A percentile compares a stretch with the other conserved stretches of the same genome.
Conservation (phyloP, 2,797 vertebrate species). For the Acomys russatus region DNA sequence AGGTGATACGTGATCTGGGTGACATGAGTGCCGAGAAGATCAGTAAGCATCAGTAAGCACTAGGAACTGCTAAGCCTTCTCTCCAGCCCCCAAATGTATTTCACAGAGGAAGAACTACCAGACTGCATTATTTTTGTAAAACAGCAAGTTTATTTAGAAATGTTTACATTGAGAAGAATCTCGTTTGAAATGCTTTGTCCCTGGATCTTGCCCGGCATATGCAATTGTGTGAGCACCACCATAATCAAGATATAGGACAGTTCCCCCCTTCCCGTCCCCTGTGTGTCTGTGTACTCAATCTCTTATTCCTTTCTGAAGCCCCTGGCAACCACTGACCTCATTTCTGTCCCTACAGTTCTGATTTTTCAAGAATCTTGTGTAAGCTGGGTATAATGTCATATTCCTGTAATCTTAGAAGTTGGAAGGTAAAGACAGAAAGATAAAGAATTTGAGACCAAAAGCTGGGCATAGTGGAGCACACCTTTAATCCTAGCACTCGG, state of each 20-base stretch:
- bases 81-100: not conserved
- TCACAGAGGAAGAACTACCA: not conserved
- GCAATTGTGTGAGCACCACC: not conserved
- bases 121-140: not conserved
- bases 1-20: too few species aligned
- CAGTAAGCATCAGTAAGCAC: not conserved
- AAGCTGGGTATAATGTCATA: not conserved
- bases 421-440: not conserved
- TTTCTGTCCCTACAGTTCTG: constrained; percentile 13
- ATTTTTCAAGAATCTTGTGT: not conserved
- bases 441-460: not conserved
- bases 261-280: not conserved
- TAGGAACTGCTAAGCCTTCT: not conserved
- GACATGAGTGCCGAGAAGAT: not conserved
- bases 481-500: too few species aligned
- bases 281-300: not conserved
- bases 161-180: not conserved
- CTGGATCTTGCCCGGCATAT: not conserved
- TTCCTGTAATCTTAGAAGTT: not conserved
- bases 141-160: not conserved
- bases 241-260: not conserved
- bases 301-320: not conserved
- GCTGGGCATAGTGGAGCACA: not conserved
- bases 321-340: not conserved
- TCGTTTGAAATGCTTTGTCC: not conserved